Conservation (phyloP, 2,113 vertebrate species). For the Xiphophorus hellerii region DNA sequence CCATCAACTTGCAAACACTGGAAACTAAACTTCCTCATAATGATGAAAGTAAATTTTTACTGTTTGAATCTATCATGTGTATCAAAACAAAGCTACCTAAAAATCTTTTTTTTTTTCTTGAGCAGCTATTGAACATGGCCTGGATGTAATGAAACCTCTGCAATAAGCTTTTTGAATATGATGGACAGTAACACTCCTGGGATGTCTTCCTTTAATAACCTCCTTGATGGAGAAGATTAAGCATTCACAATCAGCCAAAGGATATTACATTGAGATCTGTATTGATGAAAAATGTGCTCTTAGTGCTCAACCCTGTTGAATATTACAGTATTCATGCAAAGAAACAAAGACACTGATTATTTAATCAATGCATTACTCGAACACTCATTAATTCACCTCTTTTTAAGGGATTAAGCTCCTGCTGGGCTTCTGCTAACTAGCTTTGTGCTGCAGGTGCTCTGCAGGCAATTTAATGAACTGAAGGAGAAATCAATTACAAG, state of each 20-base stretch:
- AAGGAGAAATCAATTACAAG: conserved; percentile 76
- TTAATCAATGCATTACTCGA: conserved; percentile 70
- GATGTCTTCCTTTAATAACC: not conserved
- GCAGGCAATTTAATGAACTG: conserved; percentile 66
- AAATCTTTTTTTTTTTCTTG: not conserved
- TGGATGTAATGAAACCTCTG: not conserved
- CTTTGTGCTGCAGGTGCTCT: conserved; percentile 45
- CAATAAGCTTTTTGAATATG: not conserved
- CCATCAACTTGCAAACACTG: not conserved
- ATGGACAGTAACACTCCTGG: not conserved
- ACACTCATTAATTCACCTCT: conserved; percentile 67
- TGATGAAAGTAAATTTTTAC: not conserved
- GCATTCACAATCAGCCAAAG: not conserved
- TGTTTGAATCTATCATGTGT: not conserved
- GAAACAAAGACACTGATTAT: conserved; percentile 62
- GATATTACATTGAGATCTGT: conserved; percentile 27
- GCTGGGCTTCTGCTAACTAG: conserved; percentile 62
- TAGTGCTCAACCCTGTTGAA: conserved; percentile 37
- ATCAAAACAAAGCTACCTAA: not conserved
- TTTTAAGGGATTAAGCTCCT: conserved; percentile 65
- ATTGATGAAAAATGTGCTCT: conserved; percentile 23
- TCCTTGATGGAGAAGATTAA: not conserved
- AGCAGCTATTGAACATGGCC: not conserved
- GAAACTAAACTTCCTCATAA: not conserved
- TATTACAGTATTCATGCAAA: conserved; percentile 43